Evolutionary conservation across 2,888 invertebrate genomes (phyloP), one percentile per base, ranked within the genome.

Genomic region (Uloborus plumipes): DNA sequence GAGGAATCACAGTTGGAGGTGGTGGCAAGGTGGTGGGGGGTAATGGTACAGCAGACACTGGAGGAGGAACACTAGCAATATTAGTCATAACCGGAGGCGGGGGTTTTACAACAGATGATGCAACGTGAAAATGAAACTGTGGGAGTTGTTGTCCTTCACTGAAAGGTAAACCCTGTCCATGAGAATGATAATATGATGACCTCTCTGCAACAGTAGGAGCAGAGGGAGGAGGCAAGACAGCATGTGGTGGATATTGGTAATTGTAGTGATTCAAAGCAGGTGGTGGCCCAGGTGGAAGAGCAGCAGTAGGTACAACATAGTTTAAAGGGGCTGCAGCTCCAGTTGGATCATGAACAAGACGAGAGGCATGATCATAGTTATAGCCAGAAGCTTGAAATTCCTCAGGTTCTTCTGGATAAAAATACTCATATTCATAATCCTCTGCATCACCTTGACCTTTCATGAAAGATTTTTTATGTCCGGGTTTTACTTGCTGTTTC

Each of bases 121-220:
- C 78, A 15, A 78, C 72, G 62, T 78, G 84, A 55, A 85, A 85
- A 47, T 84, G 74, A 77, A 89, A 89, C 84, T 90, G 89, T 18
- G 89, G 88, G 14, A 90, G 84, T 80, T 89, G 88, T 62, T 89
- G 88, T 3, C 89, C 89, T 83, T 88, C 89, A 78, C 85, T 89
- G 88, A 85, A 86, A 22, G 76, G 81, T 14, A 73, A 59, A 22
- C 85, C 83, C 49, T 83, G 80, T 20, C 78, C 77, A 31, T 72
- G 76, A 18, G 83, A 67, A 64, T 79, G 79, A 53, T 77, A 83
- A 69, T 65, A 83, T 31, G 67, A 67, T 14, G 76, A 26, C 55
- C 67, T 62, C 50, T 83, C 83, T 4, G 77, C 61, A 49, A 73
- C 50, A 22, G 62, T 22, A 18, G 55, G 20, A 22, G 61, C 61